Evolutionary conservation across 2,113 vertebrate species (phyloP), one percentile per base, ranked within the genome.

Genomic region (Brachyistius frenatus): DNA sequence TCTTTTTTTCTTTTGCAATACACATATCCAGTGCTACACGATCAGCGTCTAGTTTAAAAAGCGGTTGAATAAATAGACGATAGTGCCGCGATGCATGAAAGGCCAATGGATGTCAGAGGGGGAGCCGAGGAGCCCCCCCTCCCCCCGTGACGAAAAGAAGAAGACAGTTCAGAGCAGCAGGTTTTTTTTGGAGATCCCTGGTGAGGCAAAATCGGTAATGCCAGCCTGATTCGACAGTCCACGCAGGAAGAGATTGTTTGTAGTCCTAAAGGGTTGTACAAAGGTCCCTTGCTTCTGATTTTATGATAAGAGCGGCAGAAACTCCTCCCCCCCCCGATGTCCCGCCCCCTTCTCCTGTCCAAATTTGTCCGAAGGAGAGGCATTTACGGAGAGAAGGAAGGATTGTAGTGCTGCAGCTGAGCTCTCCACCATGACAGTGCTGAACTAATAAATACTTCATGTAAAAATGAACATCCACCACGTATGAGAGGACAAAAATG

Each of bases 81-180:
- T 61, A 92, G 91, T 91, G 92, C 91, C 94, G 93, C 76, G 68
- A 93, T 84, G 90, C 66, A 72, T 90, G 88, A 93, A 89, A 93
- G 94, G 93, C 93, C 92, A 89, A 91, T 60, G 30, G 80, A 88
- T 56, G 86, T 87, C 83, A 36, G 72, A 72, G 50, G 81, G 83
- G 53, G 54, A 7, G 15, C 32, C 5, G 69, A 64, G 35, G 46
- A 54, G 57, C 61, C 23, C 23, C 23, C 23, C 23, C 23, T 1
- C 23, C 86, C 88, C 84, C 37, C 3, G 1, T 3, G 79, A 85
- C 79, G 23, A 65, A 86, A 84, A 84, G 62, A 79, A 93, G 89
- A 92, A 92, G 93, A 95, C 78, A 88, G 89, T 94, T 94, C 92
- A 90, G 94, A 97, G 96, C 96, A 96, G 96, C 95, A 95, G 90